Evolutionary conservation across 2,113 vertebrate genomes (phyloP).

Genomic region (Anoplopoma fimbria): DNA sequence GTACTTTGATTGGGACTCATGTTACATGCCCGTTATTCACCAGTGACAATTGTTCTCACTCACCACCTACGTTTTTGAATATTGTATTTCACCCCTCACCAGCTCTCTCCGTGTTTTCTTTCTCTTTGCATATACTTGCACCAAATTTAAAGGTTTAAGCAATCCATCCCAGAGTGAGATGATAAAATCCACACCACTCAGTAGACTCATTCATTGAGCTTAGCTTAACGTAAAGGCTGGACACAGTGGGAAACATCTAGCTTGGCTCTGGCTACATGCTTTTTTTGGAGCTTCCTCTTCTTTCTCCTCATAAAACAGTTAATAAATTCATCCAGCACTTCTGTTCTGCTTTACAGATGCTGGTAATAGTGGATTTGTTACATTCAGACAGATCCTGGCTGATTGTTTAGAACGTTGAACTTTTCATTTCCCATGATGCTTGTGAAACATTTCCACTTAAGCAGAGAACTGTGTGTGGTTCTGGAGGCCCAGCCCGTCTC

Average conservation of each 20-base stretch:
- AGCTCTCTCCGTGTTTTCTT: not conserved
- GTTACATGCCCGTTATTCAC: conserved; percentile 43
- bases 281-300: not conserved
- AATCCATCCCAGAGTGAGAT: not conserved
- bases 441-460: conserved; percentile 13
- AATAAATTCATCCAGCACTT: not conserved
- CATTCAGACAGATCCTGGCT: not conserved
- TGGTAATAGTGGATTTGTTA: not conserved
- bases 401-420: not conserved
- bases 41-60: conserved; percentile 45
- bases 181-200: not conserved
- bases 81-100: not conserved
- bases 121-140: conserved; percentile 2
- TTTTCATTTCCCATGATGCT: not conserved
- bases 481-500: conserved; percentile 40
- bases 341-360: not conserved
- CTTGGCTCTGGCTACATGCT: not conserved
- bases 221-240: not conserved
- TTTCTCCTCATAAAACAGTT: not conserved
- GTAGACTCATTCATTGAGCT: not conserved
- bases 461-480: conserved; percentile 9
- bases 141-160: not conserved
- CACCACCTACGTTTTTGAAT: conserved; percentile 11
- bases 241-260: not conserved
- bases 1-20: conserved; percentile 49